Base-by-base conservation (phyloP, 30 jellyfish, hydroid and myxozoan species). In the Aurelia sp. region DNA sequence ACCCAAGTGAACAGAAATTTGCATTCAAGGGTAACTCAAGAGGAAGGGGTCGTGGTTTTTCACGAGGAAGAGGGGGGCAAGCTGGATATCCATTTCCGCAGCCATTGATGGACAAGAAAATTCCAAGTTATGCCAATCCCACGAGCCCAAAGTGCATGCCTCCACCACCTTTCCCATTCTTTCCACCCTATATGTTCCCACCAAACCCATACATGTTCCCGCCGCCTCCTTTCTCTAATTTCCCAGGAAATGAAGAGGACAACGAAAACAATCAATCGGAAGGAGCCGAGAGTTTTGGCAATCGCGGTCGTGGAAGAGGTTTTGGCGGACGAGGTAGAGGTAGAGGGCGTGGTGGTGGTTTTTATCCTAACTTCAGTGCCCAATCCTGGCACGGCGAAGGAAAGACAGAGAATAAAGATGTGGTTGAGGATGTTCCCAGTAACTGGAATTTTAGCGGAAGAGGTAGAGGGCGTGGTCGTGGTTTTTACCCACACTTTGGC, bases 171-270 rank as follows among this genome's bases (percentile, higher is more conserved):
- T 71, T 66, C 44, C 58, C 31, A 12, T 66, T 17, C 73, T 69
- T 18, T 20, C 79, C 63, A 51, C 50, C 40, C 9, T 15, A 52
- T 18, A 52, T 57, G 37, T 44, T 44, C 8, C 76, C 81, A 63
- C 18, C 44, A 4, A 69, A 69, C 44, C 79, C 79, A 18, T 33
- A 1, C 44, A 79, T 79, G 90, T 66, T 79, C 81, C 74, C 90
- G 3, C 75, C 76, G 6, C 27, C 33, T 71, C 66, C 18, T 10
- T 40, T 35, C 68, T 12, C 50, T 21, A 71, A 31, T 71, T 35
- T 19, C 55, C 55, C 55, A 35, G 40, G 35, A 9, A 71, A 35
- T 9, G 19, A 44, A 16, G 82, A 20, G 23, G 66, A n/a, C 30
- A 27, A 66, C n/a, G 51, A 66, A 1, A 44, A 44, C 55, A 7